Conservation (phyloP, 2,888 invertebrate species). For the Nemurella pictetii region DNA sequence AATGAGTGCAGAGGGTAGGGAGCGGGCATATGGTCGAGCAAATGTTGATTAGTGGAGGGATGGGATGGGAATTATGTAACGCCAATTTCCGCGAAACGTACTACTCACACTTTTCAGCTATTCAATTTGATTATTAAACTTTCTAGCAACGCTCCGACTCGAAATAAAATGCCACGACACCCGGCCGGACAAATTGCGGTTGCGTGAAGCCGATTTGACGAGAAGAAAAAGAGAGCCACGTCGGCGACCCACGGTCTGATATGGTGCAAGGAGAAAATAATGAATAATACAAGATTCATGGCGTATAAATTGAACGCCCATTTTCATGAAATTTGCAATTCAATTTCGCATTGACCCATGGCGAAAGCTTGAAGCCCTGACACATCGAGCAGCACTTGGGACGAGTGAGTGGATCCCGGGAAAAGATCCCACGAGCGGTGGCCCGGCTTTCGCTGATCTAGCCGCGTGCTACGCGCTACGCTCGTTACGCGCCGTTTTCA, state of each 20-base stretch:
- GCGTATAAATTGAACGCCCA: conserved; percentile 4
- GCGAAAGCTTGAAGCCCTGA: not conserved
- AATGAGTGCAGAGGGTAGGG: not conserved
- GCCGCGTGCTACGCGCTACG: not conserved
- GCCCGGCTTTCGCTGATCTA: not conserved
- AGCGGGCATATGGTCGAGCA: no score
- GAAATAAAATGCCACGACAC: not conserved
- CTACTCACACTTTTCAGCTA: not conserved
- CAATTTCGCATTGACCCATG: conserved; percentile 21
- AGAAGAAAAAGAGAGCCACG: not conserved
- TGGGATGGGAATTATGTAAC: not conserved
- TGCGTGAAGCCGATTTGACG: not conserved
- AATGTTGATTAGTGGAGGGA: no score
- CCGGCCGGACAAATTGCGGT: not conserved
- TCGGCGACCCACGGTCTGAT: no score
- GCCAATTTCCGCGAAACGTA: not conserved
- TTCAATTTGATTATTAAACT: not conserved
- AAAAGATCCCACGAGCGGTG: not conserved
- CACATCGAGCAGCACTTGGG: not conserved
- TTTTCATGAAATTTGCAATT: conserved; percentile 19
- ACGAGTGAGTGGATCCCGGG: not conserved
- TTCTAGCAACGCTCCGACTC: not conserved
- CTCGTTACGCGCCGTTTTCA: not conserved
- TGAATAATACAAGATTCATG: not conserved
- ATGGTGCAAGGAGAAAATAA: not conserved